Base-by-base conservation (phyloP, 2,797 vertebrate genomes). In the Peromyscus attwateri region DNA sequence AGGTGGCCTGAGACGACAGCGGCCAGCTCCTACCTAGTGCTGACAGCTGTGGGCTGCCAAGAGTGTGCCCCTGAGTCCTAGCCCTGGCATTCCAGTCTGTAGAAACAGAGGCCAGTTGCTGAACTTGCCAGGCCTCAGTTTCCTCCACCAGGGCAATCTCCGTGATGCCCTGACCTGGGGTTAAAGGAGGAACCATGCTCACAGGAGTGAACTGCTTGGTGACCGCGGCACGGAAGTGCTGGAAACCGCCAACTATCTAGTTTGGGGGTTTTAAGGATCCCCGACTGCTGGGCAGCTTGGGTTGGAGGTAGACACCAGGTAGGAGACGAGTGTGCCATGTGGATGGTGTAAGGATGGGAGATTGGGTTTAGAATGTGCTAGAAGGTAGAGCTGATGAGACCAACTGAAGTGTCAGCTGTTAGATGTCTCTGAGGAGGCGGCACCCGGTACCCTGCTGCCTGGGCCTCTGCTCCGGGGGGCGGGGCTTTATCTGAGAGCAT, bases 341-440 rank as follows among this genome's bases (percentile, higher is more conserved):
- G 12, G 52, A 79, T 2, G 12, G n/a, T 0, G 3, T 9, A 27
- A 55, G 60, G 52, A 52, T 0, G 16, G 27, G 46, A 1, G 0
- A 8, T 0, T 3, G 52, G 29, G n/a, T 27, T 40, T 66, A 46
- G 94, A 79, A 16, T n/a, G 1, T 6, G 9, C 8, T n/a, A 14
- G 43, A 49, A 91, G 37, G 77, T 2, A 13, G 40, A 71, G 76
- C 7, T 64, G 4, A 31, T 1, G 12, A 37, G 83, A 46, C 43
- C 62, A 68, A 21, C 49, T 0, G 16, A 64, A 25, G 29, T 16
- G 2, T 64, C n/a, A 0, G 37, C n/a, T 12, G 14, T 12, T 0
- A 49, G 13, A 3, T 52, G 46, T 57, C 11, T 6, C 25, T 43
- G 68, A 52, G 43, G 23, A 52, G 84, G 12, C 19, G 5, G 31